Conservation (phyloP, 35 echinoderm and acorn worm species). For the Anneissia japonica region DNA sequence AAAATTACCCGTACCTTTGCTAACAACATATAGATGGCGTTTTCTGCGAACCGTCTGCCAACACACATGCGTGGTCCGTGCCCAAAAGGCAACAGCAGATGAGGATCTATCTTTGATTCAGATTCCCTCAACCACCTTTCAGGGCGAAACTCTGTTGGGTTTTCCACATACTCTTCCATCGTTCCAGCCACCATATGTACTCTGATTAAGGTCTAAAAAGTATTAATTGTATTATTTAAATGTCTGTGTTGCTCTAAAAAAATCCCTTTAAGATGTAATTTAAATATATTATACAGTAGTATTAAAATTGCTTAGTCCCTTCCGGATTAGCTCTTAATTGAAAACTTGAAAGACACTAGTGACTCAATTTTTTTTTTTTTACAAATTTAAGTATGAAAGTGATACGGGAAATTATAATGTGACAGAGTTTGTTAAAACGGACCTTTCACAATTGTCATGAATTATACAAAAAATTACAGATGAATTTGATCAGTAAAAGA, state of each 20-base stretch:
- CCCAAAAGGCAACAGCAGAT: conserved; percentile 65
- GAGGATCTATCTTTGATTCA: conserved; percentile 54
- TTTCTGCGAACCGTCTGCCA: conserved; percentile 76
- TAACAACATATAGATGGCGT: conserved; percentile 59
- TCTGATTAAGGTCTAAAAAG: conserved; percentile 74
- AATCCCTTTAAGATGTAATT: no score
- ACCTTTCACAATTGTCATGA: background rate
- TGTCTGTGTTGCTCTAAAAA: no score
- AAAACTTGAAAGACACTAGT: no score
- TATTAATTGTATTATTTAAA: no score
- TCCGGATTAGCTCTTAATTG: no score
- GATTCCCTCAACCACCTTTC: conserved; percentile 71
- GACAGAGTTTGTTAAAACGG: background rate
- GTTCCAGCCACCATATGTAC: conserved; percentile 73
- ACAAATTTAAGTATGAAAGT: no score
- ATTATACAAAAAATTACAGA: background rate
- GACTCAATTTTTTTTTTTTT: no score
- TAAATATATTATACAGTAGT: no score
- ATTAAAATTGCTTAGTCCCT: no score
- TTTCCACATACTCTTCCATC: conserved; percentile 87
- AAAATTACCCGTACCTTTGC: conserved; percentile 49
- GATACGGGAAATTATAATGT: no score
- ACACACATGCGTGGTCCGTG: conserved; percentile 71
- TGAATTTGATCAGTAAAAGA: background rate
- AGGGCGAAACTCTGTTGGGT: conserved; percentile 62